Conservation (phyloP, 2,113 vertebrate genomes). For the Campylomormyrus tamandua region DNA sequence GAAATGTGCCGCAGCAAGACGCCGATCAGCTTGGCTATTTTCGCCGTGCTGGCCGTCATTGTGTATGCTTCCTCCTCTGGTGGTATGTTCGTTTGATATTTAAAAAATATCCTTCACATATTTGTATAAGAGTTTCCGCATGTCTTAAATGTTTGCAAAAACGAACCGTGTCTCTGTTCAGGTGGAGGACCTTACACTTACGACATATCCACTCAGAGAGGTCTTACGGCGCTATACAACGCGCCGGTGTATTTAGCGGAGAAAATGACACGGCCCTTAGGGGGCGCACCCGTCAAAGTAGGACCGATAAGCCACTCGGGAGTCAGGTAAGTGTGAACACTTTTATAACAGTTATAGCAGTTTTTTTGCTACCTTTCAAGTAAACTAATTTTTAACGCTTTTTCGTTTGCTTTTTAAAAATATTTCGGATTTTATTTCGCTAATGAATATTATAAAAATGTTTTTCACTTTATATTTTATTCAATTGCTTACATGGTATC, state of each 20-base stretch:
- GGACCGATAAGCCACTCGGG: conserved; percentile 43
- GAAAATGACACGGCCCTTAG: conserved; percentile 36
- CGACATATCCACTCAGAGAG: conserved; percentile 34
- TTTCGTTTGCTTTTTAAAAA: neutral
- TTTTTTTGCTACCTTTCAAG: neutral
- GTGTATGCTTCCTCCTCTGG: conserved; percentile 21
- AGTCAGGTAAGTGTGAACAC: conserved; percentile 38
- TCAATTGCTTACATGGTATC: neutral
- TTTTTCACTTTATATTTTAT: neutral
- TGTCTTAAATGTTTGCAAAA: neutral
- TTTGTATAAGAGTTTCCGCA: neutral
- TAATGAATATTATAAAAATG: neutral
- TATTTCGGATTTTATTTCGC: neutral
- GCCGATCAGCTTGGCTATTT: conserved; percentile 8
- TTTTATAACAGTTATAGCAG: neutral
- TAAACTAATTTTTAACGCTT: neutral
- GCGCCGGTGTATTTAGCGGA: conserved; percentile 37
- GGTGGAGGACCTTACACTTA: conserved; percentile 25
- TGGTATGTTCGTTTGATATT: conserved; percentile 12
- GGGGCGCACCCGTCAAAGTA: neutral
- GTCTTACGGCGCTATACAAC: conserved; percentile 40
- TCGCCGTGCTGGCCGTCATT: conserved; percentile 7
- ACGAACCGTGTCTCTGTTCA: neutral
- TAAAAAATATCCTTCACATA: neutral
- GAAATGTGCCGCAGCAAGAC: conserved; percentile 21